Conservation (phyloP, 2,113 vertebrate species). For the Burhinus oedicnemus region DNA sequence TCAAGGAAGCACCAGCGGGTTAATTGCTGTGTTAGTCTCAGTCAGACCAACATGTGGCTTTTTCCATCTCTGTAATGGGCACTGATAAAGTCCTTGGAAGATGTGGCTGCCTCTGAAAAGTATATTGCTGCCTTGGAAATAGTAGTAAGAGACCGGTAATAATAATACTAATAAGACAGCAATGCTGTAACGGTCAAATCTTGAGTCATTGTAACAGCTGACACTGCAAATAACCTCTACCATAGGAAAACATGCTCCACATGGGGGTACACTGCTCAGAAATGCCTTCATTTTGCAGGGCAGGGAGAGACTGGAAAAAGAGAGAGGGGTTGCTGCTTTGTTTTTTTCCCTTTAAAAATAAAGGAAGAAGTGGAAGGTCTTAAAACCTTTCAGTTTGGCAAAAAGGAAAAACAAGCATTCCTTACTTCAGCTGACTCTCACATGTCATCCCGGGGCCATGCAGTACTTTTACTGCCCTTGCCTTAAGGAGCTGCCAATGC, state of each 20-base stretch:
- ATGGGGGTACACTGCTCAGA: neutral
- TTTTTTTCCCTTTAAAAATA: neutral
- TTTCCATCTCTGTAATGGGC: neutral
- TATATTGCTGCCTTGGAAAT: neutral
- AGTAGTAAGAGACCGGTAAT: neutral
- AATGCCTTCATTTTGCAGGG: neutral
- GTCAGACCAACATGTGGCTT: neutral
- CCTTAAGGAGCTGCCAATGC: neutral
- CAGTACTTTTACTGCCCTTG: neutral
- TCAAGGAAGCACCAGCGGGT: neutral
- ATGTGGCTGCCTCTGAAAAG: neutral
- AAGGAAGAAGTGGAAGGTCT: neutral
- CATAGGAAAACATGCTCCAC: rapidly evolving
- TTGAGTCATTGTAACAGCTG: neutral
- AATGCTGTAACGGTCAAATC: neutral
- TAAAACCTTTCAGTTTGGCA: neutral
- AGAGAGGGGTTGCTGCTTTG: neutral
- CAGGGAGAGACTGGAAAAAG: neutral
- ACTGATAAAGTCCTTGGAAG: neutral
- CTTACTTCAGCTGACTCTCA: neutral
- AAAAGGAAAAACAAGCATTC: neutral
- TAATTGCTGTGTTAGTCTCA: neutral
- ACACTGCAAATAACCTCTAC: neutral
- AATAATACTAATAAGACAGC: neutral
- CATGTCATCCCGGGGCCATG: neutral